Percentiles rank a stretch among this genome's conserved stretches.
phyloP scores from a whole-genome alignment of 1,140 invertebrate species.

The Platyura marginata region DNA sequence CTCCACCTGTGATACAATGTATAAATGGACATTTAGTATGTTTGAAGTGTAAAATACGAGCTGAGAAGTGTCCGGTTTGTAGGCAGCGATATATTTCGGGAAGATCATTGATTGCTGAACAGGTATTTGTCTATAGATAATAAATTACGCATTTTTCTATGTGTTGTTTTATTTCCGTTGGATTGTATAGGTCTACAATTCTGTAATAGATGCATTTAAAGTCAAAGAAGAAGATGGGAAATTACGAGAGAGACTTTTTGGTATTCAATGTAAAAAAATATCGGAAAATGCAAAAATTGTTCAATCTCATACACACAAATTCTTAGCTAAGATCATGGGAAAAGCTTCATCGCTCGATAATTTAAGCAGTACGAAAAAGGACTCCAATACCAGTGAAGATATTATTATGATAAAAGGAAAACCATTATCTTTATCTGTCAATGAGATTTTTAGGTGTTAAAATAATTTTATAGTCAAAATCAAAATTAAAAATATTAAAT shows the following conservation, averaged over 20 bases:
- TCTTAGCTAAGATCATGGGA: constrained; percentile 23
- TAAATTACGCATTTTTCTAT: too few species aligned
- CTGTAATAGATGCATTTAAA: constrained; percentile 27
- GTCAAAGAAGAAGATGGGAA: constrained; percentile 15
- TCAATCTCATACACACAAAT: constrained; percentile 19
- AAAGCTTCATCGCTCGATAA: constrained; percentile 25
- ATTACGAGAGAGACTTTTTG: constrained; percentile 16
- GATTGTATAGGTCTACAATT: constrained; percentile 25
- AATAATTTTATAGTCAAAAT: neutral
- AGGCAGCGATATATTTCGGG: constrained; percentile 24
- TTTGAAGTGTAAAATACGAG: constrained; percentile 33
- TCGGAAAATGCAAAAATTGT: constrained; percentile 4
- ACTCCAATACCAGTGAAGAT: neutral
- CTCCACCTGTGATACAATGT: constrained; percentile 41
- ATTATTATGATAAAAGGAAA: neutral
- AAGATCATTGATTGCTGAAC: constrained; percentile 16
- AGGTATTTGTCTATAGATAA: constrained; percentile 6
- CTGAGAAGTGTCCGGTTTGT: constrained; percentile 39
- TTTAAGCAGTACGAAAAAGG: constrained; percentile 8
- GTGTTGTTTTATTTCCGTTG: too few species aligned
- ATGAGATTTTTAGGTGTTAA: neutral
- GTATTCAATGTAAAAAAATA: constrained; percentile 16
- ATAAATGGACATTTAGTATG: constrained; percentile 46
- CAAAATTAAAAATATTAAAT: neutral
- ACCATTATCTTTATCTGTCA: neutral